Evolutionary conservation across 2,113 vertebrate genomes (phyloP).

Genomic region (Pontoporia blainvillei): DNA sequence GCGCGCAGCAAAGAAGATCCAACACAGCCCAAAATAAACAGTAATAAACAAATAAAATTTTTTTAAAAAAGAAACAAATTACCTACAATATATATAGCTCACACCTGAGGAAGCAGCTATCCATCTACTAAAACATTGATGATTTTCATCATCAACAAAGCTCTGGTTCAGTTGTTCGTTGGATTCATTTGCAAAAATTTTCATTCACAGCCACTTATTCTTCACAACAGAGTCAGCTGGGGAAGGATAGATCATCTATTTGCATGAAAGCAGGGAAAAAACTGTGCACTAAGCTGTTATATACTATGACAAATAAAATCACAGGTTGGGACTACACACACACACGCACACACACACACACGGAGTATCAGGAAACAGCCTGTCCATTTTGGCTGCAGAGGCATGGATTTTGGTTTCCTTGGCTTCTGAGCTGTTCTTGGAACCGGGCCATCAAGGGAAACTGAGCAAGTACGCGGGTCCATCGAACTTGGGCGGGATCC

Average conservation of each 20-base stretch:
- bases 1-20: no score
- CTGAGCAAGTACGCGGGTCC: constrained; percentile 35
- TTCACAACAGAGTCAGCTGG: not conserved
- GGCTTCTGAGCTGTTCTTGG: constrained; percentile 59
- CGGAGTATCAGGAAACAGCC: constrained; percentile 18
- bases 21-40: no score
- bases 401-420: constrained; percentile 43
- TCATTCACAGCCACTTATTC: not conserved
- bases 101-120: not conserved
- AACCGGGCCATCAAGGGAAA: constrained; percentile 39
- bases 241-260: accelerated
- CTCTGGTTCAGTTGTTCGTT: not conserved
- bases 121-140: not conserved
- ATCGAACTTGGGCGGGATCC: constrained; percentile 47
- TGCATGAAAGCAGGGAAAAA: not conserved
- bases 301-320: not conserved
- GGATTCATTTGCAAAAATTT: not conserved
- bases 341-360: not conserved
- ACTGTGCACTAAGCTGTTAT: not conserved
- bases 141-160: not conserved
- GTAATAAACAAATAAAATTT: no score
- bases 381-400: constrained; percentile 32
- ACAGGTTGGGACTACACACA: not conserved
- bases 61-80: not conserved
- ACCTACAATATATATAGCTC: not conserved